These are phyloP conservation scores for Pinna nobilis DNA, from an alignment of 1,140 invertebrate species.

Conservation along the genomic window DNA sequence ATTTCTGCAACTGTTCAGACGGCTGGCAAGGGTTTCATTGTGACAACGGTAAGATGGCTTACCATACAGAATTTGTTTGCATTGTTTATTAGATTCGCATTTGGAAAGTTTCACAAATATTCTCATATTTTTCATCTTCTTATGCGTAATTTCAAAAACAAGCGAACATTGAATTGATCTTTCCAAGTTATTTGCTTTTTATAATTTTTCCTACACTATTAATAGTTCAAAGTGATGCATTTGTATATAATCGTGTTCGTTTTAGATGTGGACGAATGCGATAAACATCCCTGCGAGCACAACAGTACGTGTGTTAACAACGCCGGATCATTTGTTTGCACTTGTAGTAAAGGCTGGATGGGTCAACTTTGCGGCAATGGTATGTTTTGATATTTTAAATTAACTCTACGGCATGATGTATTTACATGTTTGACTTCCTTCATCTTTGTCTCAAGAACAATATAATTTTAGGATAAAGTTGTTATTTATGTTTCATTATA, in stretches of 20 bases:
- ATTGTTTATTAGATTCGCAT: background rate
- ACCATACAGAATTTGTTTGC: background rate
- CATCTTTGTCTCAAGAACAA: too few relatives aligned
- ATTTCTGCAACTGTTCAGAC: constrained; percentile 4
- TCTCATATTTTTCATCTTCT: too few relatives aligned
- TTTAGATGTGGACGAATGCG: constrained; percentile 32
- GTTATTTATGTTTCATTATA: too few relatives aligned
- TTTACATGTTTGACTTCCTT: too few relatives aligned
- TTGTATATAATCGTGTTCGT: background rate
- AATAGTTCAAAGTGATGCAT: too few relatives aligned
- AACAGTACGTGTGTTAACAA: constrained; percentile 31
- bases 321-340: constrained; percentile 23
- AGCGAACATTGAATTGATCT: too few relatives aligned
- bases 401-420: too few relatives aligned
- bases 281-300: constrained; percentile 22
- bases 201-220: background rate
- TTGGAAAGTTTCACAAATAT: too few relatives aligned
- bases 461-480: too few relatives aligned
- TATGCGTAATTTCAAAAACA: too few relatives aligned
- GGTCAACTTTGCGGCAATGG: constrained; percentile 30
- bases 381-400: too few relatives aligned
- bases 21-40: constrained; percentile 21
- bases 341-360: constrained; percentile 30
- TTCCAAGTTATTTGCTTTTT: background rate
- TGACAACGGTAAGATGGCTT: background rate